Evolutionary conservation across 2,797 vertebrate species (phyloP).

Genomic region (Rhynchotus rufescens): DNA sequence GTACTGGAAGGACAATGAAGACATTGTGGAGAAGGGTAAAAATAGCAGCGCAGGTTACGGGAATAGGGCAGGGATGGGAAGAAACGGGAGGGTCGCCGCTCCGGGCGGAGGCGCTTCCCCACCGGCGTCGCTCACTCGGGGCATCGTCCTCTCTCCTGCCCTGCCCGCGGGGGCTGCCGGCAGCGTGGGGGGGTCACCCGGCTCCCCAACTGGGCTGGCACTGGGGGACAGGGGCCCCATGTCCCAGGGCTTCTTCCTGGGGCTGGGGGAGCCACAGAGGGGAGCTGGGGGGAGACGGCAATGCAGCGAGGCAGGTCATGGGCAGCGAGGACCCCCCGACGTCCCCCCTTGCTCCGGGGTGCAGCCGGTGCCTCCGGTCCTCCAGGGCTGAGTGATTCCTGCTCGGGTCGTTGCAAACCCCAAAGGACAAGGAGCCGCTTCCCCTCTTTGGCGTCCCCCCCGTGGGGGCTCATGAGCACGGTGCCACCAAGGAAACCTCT

Average conservation of each 20-base stretch:
- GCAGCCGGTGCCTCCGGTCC: rapidly evolving
- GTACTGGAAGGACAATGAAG: background rate
- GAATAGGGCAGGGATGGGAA: background rate
- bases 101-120: background rate
- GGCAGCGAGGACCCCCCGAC: background rate
- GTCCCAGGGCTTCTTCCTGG: too few relatives aligned
- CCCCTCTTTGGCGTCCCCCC: rapidly evolving
- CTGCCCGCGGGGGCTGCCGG: too few relatives aligned
- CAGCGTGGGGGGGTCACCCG: too few relatives aligned
- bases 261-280: too few relatives aligned
- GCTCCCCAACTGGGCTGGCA: too few relatives aligned
- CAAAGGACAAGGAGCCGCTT: background rate
- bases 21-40: background rate
- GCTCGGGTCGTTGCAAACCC: rapidly evolving
- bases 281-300: too few relatives aligned
- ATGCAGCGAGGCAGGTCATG: too few relatives aligned
- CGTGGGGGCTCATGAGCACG: too few relatives aligned
- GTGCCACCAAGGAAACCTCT: too few relatives aligned
- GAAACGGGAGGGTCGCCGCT: background rate
- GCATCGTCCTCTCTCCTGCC: too few relatives aligned
- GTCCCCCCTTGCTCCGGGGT: background rate
- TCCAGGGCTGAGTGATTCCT: background rate
- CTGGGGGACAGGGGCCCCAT: too few relatives aligned
- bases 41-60: background rate
- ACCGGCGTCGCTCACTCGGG: too few relatives aligned